Evolutionary conservation across 2,797 vertebrate genomes (phyloP).

Genomic region (Atherinosoma microstoma): DNA sequence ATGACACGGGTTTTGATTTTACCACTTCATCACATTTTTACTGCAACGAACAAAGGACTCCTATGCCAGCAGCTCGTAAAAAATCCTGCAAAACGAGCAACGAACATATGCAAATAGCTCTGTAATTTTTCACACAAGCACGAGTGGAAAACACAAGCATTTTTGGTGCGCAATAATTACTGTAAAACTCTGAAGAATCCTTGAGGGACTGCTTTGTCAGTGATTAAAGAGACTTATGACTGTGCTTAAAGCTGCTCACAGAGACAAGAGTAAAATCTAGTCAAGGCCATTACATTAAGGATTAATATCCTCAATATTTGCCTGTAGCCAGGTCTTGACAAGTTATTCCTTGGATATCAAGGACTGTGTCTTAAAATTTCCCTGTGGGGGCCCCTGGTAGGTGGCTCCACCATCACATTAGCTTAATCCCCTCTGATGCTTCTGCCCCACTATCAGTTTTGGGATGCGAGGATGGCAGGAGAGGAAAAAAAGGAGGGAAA

Average conservation of each 20-base stretch:
- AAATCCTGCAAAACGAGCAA: conserved; percentile 59
- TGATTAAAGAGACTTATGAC: conserved; percentile 77
- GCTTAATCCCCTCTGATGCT: conserved; percentile 82
- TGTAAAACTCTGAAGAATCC: conserved; percentile 72
- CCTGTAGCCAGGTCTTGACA: conserved; percentile 75
- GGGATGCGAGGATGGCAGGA: conserved; percentile 62
- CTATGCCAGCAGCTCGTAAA: conserved; percentile 56
- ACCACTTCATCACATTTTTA: conserved; percentile 45
- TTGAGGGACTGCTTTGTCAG: conserved; percentile 72
- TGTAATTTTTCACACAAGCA: conserved; percentile 65
- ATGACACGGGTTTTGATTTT: conserved; percentile 53
- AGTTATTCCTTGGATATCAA: conserved; percentile 71
- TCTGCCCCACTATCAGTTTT: conserved; percentile 74
- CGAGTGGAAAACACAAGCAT: conserved; percentile 43
- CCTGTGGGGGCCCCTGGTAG: conserved; percentile 69
- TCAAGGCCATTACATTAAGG: conserved; percentile 75
- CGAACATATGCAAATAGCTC: conserved; percentile 66
- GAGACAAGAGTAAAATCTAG: conserved; percentile 74
- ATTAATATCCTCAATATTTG: conserved; percentile 79
- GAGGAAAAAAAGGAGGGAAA: conserved; percentile 36
- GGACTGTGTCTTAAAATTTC: conserved; percentile 74
- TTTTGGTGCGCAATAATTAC: conserved; percentile 71
- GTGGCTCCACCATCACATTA: conserved; percentile 83
- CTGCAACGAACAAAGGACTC: conserved; percentile 55
- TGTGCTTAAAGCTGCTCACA: conserved; percentile 67